phyloP scores from a whole-genome alignment of 30 jellyfish, hydroid and myxozoan species.

The Cassiopea xamachana region DNA sequence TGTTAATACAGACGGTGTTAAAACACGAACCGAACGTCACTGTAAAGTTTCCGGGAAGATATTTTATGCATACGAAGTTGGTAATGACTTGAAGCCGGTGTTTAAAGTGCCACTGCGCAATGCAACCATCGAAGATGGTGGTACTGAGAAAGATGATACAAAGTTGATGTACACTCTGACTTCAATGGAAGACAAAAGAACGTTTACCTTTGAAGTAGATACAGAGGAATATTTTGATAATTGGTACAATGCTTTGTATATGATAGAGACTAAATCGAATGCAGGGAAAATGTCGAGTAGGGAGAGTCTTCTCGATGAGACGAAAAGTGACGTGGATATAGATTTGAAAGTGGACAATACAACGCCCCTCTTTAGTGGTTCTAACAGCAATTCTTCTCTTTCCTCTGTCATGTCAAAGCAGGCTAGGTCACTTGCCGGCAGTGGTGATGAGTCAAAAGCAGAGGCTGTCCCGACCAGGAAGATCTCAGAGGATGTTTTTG shows the following conservation, averaged over 20 bases:
- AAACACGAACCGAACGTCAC: conserved; percentile 46
- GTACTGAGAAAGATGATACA: conserved; percentile 48
- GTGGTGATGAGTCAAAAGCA: conserved; percentile 57
- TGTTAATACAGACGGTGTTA: conserved; percentile 50
- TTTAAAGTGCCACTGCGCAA: conserved; percentile 92
- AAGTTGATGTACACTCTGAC: conserved; percentile 58
- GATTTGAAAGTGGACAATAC: conserved; percentile 29
- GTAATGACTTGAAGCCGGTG: conserved; percentile 79
- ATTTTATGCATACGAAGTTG: conserved; percentile 76
- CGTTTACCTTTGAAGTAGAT: conserved; percentile 59
- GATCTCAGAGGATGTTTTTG: conserved; percentile 64
- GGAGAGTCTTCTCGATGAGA: conserved; percentile 74
- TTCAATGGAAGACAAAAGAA: conserved; percentile 79
- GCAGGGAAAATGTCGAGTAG: conserved; percentile 63
- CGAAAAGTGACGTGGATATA: conserved; percentile 46
- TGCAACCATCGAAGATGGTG: conserved; percentile 86
- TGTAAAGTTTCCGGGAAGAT: conserved; percentile 97
- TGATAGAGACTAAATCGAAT: conserved; percentile 48
- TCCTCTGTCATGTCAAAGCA: conserved; percentile 54
- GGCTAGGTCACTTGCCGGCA: conserved; percentile 53
- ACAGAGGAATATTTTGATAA: conserved; percentile 81
- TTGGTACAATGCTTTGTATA: conserved; percentile 87
- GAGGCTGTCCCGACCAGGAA: conserved; percentile 27
- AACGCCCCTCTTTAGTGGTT: conserved; percentile 15
- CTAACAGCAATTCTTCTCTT: conserved; percentile 64